Percentiles rank a stretch among this genome's conserved stretches.
Evolutionary conservation across 2,888 invertebrate species (phyloP).

Genomic region (Julus scanicus): DNA sequence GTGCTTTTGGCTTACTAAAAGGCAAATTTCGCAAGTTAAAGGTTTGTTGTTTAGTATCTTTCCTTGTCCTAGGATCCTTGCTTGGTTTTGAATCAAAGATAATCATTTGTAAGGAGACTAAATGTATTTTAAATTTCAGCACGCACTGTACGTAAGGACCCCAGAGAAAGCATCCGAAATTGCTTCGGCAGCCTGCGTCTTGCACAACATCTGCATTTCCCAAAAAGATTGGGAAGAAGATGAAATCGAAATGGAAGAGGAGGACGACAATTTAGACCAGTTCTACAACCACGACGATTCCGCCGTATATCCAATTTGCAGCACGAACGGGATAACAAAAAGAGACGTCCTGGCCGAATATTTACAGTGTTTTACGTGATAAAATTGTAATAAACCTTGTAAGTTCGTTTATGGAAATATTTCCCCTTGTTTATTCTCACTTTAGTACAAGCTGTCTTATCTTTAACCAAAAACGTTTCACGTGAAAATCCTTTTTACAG

Average conservation of each 20-base stretch:
- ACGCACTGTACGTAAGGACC: constrained; percentile 1
- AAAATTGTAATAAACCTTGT: too few species aligned
- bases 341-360: constrained; percentile 1
- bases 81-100: too few species aligned
- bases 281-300: background rate
- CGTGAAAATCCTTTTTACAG: too few species aligned
- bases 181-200: constrained; percentile 49
- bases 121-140: background rate
- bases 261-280: background rate
- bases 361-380: background rate
- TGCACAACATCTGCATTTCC: constrained; percentile 38
- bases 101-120: too few species aligned
- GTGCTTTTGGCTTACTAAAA: constrained; percentile 57
- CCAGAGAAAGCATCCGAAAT: constrained; percentile 21
- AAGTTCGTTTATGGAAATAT: too few species aligned
- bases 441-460: too few species aligned
- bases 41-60: background rate
- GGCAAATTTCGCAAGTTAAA: constrained; percentile 56
- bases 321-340: constrained; percentile 15
- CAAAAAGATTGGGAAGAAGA: constrained; percentile 18
- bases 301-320: background rate
- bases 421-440: too few species aligned
- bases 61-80: too few species aligned
- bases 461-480: too few species aligned
- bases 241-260: constrained; percentile 1